A percentile compares a stretch with the other conserved stretches of the same genome.
These are phyloP conservation scores for Lamprotornis superbus DNA, from an alignment of 2,113 vertebrate genomes.

Conservation along the genomic window DNA sequence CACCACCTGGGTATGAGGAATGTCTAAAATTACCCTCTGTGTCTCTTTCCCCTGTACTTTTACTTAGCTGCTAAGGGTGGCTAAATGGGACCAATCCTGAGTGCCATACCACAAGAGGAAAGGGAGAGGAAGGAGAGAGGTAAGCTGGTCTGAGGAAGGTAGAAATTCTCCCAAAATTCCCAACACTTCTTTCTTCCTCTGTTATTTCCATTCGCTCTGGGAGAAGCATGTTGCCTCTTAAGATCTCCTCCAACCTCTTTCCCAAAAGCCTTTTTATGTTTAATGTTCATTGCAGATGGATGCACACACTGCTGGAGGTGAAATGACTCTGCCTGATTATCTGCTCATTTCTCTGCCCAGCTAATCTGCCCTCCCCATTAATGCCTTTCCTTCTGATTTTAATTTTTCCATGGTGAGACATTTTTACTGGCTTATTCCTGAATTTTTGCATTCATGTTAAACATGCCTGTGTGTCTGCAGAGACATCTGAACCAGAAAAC, in stretches of 20 bases:
- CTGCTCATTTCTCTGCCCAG: not conserved
- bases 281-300: not conserved
- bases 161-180: not conserved
- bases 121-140: not conserved
- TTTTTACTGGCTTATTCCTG: not conserved
- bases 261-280: not conserved
- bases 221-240: not conserved
- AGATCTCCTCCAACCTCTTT: not conserved
- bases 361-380: not conserved
- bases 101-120: not conserved
- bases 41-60: not conserved
- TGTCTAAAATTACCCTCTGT: not conserved
- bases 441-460: not conserved
- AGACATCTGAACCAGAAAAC: not conserved
- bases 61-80: not conserved
- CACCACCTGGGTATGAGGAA: not conserved
- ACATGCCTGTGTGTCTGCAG: not conserved
- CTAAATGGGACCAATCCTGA: not conserved
- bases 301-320: slow-evolving; percentile 27
- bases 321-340: slow-evolving; percentile 22
- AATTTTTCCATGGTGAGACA: not conserved
- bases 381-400: not conserved
- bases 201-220: not conserved
- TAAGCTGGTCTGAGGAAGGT: not conserved
- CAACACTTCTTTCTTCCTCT: not conserved